phyloP scores from a whole-genome alignment of 2,797 vertebrate genomes.

The Crenuchus spilurus region DNA sequence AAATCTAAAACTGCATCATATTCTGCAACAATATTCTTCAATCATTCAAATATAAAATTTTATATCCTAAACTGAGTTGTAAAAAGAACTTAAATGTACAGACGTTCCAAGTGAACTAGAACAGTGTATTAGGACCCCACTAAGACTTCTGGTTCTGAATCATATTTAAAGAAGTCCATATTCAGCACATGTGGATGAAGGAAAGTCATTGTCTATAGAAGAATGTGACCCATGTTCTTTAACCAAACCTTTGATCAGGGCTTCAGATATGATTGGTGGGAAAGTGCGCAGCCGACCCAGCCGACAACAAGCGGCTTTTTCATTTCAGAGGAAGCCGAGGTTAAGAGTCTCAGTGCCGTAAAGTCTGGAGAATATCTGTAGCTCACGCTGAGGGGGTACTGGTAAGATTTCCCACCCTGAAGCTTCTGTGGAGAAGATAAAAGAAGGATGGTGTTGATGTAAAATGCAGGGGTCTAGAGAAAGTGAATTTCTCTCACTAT shows the following conservation, averaged over 20 bases:
- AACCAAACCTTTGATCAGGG: slow-evolving; percentile 57
- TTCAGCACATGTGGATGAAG: slow-evolving; percentile 30
- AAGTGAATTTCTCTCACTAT: no score
- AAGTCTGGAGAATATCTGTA: slow-evolving; percentile 14
- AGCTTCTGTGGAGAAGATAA: slow-evolving; percentile 2
- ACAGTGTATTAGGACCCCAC: no score
- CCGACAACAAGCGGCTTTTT: slow-evolving; percentile 47
- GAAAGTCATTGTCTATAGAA: slow-evolving; percentile 36
- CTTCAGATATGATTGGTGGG: slow-evolving; percentile 49
- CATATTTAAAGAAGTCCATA: background rate
- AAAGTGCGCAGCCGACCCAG: slow-evolving; percentile 39
- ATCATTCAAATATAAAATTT: no score
- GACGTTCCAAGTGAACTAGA: no score
- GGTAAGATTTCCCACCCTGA: slow-evolving; percentile 37
- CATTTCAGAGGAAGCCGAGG: slow-evolving; percentile 46
- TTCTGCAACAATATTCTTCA: no score
- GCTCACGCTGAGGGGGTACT: background rate
- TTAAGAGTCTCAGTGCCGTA: slow-evolving; percentile 42
- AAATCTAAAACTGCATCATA: no score
- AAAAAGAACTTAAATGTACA: no score
- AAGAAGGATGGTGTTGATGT: background rate
- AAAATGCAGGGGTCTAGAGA: no score
- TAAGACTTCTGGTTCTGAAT: background rate
- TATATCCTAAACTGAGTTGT: no score
- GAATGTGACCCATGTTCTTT: slow-evolving; percentile 45